phyloP scores from a whole-genome alignment of 1,140 invertebrate species.

The Leptopilina boulardi region DNA sequence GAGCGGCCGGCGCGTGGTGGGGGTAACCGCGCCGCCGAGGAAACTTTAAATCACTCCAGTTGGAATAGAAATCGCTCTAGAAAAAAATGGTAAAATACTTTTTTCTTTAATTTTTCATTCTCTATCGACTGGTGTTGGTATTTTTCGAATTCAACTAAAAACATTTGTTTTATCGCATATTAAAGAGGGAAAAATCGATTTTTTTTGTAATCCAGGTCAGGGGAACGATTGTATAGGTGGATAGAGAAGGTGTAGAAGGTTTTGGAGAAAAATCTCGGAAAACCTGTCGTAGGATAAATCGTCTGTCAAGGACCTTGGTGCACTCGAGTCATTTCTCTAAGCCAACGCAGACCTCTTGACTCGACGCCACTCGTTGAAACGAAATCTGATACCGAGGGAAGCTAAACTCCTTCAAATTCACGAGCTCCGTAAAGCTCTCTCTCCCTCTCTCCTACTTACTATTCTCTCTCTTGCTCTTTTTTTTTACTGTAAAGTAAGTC shows the following conservation, averaged over 20 bases:
- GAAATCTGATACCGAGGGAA: slow-evolving; percentile 71
- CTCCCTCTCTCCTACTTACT: slow-evolving; percentile 41
- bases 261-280: slow-evolving; percentile 32
- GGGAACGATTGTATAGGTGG: background rate
- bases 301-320: slow-evolving; percentile 48
- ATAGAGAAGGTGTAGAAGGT: slow-evolving; percentile 20
- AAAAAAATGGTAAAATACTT: background rate
- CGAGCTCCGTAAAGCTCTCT: slow-evolving; percentile 49
- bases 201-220: too few species aligned
- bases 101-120: background rate
- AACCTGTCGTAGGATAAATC: background rate
- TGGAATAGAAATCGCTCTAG: background rate
- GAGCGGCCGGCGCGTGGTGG: background rate
- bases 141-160: background rate
- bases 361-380: slow-evolving; percentile 66
- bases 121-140: background rate
- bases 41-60: background rate
- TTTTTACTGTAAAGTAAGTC: background rate
- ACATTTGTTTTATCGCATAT: too few species aligned
- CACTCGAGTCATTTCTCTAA: slow-evolving; percentile 69
- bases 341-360: slow-evolving; percentile 66
- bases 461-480: background rate
- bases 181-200: too few species aligned
- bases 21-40: background rate
- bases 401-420: slow-evolving; percentile 69